Percentiles rank a stretch among this genome's conserved stretches.
Evolutionary conservation across 2,888 invertebrate genomes (phyloP).

Genomic region (Orthonevra nobilis): DNA sequence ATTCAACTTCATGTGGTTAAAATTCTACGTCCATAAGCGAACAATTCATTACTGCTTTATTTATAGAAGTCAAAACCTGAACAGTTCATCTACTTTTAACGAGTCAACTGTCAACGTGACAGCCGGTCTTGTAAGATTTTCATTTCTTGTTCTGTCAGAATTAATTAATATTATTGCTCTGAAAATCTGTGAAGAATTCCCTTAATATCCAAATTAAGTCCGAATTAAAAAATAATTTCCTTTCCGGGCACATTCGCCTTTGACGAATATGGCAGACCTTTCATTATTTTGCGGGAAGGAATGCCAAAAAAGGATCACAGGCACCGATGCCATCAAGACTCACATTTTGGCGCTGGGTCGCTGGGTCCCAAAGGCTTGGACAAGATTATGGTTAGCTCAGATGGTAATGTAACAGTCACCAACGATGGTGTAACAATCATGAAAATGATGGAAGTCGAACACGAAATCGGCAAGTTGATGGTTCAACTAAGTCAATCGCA

Average conservation of each 20-base stretch:
- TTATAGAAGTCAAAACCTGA: too few species aligned
- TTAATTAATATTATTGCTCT: conserved; percentile 23
- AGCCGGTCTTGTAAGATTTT: conserved; percentile 29
- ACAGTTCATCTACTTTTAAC: too few species aligned
- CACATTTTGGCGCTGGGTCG: conserved; percentile 98
- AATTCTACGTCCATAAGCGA: too few species aligned
- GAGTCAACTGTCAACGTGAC: conserved; percentile 32
- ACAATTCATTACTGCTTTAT: too few species aligned
- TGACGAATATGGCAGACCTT: conserved; percentile 99
- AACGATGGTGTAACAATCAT: conserved; percentile 99
- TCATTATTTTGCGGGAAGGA: conserved; percentile 98
- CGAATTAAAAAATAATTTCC: conserved; percentile 75
- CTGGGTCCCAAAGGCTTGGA: conserved; percentile 98
- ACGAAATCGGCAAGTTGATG: conserved; percentile 98
- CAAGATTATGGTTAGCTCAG: conserved; percentile 97
- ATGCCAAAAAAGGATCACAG: conserved; percentile 95
- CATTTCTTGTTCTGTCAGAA: conserved; percentile 17
- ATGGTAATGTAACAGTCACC: conserved; percentile 98
- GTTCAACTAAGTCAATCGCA: conserved; percentile 99
- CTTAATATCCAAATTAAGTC: conserved; percentile 70
- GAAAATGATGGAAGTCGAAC: conserved; percentile 99
- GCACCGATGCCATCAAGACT: conserved; percentile 97
- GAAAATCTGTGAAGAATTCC: conserved; percentile 66
- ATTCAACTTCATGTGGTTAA: too few species aligned
- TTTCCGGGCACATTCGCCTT: conserved; percentile 95